Conservation (phyloP, 2,113 vertebrate species). For the Arenaria interpres region DNA sequence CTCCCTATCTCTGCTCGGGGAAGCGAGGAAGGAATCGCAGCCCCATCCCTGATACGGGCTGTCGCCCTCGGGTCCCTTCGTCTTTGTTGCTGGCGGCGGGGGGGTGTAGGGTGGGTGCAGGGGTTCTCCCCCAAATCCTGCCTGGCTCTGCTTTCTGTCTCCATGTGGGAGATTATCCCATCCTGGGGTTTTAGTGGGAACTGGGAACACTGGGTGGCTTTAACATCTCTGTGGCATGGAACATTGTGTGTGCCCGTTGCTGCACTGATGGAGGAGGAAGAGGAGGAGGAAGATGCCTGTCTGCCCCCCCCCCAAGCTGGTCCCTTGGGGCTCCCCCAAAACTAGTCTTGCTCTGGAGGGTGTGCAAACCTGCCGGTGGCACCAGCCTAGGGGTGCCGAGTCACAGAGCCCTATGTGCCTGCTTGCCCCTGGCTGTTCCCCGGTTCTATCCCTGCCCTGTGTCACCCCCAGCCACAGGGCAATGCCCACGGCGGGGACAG, state of each 20-base stretch:
- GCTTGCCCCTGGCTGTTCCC: fast-evolving
- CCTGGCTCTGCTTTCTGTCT: neutral
- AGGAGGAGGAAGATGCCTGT: neutral
- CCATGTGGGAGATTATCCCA: neutral
- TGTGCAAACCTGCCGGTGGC: fast-evolving
- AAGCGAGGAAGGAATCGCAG: constrained; percentile 60
- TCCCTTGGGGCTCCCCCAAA: neutral
- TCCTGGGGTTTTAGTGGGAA: neutral
- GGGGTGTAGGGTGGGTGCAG: neutral
- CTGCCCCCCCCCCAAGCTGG: fast-evolving
- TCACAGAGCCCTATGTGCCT: fast-evolving
- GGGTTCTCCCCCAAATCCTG: neutral
- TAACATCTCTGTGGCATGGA: neutral
- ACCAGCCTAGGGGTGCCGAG: neutral
- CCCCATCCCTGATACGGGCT: constrained; percentile 48
- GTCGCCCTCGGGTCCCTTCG: neutral
- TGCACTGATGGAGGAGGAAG: neutral
- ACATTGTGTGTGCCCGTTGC: fast-evolving
- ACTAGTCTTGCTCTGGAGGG: neutral
- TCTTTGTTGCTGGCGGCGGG: neutral
- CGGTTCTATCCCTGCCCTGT: fast-evolving
- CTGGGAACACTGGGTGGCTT: neutral
- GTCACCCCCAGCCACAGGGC: neutral
- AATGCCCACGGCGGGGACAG: neutral
- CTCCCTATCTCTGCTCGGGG: constrained; percentile 52